phyloP scores from a whole-genome alignment of 2,113 vertebrate genomes.

The Sphyrna mokarran region DNA sequence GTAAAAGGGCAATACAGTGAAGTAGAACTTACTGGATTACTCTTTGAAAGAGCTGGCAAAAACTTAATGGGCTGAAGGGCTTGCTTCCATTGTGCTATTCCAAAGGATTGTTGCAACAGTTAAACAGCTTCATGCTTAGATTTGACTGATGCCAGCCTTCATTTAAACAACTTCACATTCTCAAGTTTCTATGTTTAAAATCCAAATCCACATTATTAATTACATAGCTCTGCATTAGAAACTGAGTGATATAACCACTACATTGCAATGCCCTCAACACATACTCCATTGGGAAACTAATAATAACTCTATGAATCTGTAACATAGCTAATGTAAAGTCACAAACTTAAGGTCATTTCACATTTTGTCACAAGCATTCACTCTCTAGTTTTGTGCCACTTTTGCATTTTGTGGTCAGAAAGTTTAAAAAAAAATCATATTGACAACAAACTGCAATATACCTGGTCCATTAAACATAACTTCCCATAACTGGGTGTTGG shows the following conservation, averaged over 20 bases:
- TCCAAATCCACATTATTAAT: not conserved
- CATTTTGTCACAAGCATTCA: not conserved
- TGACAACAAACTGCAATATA: not conserved
- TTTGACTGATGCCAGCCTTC: not conserved
- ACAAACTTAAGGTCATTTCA: not conserved
- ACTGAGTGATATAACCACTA: not conserved
- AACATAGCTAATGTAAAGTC: not conserved
- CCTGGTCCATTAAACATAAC: not conserved
- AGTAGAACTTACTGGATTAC: not conserved
- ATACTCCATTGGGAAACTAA: not conserved
- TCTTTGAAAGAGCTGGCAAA: not conserved
- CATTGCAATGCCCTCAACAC: not conserved
- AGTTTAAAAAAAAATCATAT: not conserved
- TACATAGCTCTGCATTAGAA: not conserved
- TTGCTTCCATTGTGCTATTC: not conserved
- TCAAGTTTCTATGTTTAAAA: not conserved
- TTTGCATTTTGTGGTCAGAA: not conserved
- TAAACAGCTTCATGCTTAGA: not conserved
- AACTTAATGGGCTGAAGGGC: not conserved
- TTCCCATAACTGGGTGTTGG: not conserved
- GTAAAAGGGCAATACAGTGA: not conserved
- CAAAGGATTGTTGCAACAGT: not conserved
- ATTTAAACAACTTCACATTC: not conserved
- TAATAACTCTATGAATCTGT: not conserved
- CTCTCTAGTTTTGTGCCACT: not conserved